A percentile compares a stretch with the other conserved stretches of the same genome.
Conservation (phyloP, 1,140 invertebrate genomes). For the Sycophaga agraensis region DNA sequence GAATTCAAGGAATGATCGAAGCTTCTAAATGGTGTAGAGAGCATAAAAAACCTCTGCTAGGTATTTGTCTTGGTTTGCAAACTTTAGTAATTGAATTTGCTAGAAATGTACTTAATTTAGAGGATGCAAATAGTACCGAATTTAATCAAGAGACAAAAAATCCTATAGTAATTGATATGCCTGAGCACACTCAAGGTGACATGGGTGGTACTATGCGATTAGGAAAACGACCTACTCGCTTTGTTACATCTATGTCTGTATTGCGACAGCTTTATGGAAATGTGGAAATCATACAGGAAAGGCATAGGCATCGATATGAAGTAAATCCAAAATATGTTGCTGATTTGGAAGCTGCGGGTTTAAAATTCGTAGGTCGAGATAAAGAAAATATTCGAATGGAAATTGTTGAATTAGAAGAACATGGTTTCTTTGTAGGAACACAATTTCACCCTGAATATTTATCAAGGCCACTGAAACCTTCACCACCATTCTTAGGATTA, state of each 20-base stretch:
- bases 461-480: slow-evolving; percentile 89
- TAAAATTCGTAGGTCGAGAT: slow-evolving; percentile 86
- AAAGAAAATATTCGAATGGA: slow-evolving; percentile 80
- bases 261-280: slow-evolving; percentile 84
- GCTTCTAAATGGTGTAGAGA: slow-evolving; percentile 91
- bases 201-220: slow-evolving; percentile 98
- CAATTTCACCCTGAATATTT: slow-evolving; percentile 99
- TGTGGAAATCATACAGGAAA: slow-evolving; percentile 82
- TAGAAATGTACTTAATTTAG: slow-evolving; percentile 78
- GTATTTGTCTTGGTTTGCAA: slow-evolving; percentile 96
- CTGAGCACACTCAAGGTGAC: slow-evolving; percentile 90
- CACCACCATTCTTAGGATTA: slow-evolving; percentile 93
- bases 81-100: slow-evolving; percentile 96
- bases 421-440: slow-evolving; percentile 93
- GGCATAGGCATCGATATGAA: slow-evolving; percentile 96
- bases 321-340: slow-evolving; percentile 88
- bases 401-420: slow-evolving; percentile 71
- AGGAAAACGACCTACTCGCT: slow-evolving; percentile 86
- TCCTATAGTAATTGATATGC: slow-evolving; percentile 97
- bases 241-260: slow-evolving; percentile 63
- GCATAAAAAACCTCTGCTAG: slow-evolving; percentile 88
- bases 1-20: slow-evolving; percentile 94
- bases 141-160: slow-evolving; percentile 71
- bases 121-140: slow-evolving; percentile 87
- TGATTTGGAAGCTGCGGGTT: slow-evolving; percentile 76